These are phyloP conservation scores for Junonia oenone DNA, from an alignment of 2,888 invertebrate species.

Conservation along the genomic window DNA sequence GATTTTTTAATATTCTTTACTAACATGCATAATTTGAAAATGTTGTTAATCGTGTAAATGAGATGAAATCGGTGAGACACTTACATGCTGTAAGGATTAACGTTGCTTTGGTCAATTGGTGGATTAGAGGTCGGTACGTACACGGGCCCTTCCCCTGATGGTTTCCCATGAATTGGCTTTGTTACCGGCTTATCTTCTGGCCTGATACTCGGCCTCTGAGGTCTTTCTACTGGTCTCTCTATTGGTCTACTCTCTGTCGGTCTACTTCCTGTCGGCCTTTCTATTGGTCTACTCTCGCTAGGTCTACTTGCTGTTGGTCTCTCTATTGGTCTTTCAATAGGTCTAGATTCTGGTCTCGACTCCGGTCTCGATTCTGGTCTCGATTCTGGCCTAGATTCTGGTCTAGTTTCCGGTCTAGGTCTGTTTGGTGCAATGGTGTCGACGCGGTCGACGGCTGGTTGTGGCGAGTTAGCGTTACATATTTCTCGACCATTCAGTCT, in stretches of 20 bases:
- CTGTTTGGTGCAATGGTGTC: slow-evolving; percentile 26
- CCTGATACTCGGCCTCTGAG: slow-evolving; percentile 33
- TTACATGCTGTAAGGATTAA: slow-evolving; percentile 58
- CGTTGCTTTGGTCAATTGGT: slow-evolving; percentile 38
- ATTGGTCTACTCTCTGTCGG: slow-evolving; percentile 21
- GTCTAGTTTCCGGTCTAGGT: slow-evolving; percentile 19
- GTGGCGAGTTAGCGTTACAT: slow-evolving; percentile 67
- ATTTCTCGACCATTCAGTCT: slow-evolving; percentile 80
- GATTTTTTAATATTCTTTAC: not conserved
- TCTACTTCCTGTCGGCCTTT: slow-evolving; percentile 18
- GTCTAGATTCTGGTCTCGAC: slow-evolving; percentile 15
- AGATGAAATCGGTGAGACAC: slow-evolving; percentile 31
- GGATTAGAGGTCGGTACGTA: slow-evolving; percentile 49
- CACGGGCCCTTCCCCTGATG: slow-evolving; percentile 48
- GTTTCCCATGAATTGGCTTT: slow-evolving; percentile 47
- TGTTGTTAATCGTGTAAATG: not conserved
- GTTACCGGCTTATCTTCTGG: slow-evolving; percentile 46
- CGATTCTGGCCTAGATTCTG: slow-evolving; percentile 16
- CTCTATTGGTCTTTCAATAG: too few species aligned
- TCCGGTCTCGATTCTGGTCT: slow-evolving; percentile 15
- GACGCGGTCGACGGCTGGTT: slow-evolving; percentile 42
- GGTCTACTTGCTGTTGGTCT: too few species aligned
- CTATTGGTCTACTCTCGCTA: too few species aligned
- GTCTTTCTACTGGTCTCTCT: slow-evolving; percentile 12
- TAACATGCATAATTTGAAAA: not conserved